Base-by-base conservation (phyloP, 2,888 invertebrate genomes). In the Chrysodeixis includens region DNA sequence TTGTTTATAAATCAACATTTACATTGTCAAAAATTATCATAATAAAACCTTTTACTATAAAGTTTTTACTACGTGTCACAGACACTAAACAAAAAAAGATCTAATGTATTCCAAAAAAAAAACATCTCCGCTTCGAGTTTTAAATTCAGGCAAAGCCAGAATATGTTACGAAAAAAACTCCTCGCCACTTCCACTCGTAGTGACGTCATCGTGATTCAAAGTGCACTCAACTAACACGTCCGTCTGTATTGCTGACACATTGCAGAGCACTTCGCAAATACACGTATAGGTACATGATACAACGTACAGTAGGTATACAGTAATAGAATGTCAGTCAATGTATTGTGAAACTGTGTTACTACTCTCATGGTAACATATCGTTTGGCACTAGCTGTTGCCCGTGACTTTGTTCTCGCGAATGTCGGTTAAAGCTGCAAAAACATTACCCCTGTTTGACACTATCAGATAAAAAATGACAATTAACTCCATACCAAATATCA, bases 171-270 rank as follows among this genome's bases (percentile, higher is more conserved):
- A 40, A 40, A 40, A 40, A 40, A 35, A n/a, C 6, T 40, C 6
- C 5, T 40, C 12, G 35, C 40, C 40, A 40, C 40, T 40, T 40
- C 40, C 40, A n/a, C 40, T 40, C 40, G 8, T 32, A 2, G 40
- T 40, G 40, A 40, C 40, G 40, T 35, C 35, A 35, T 14, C 35
- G 14, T 40, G n/a, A n/a, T 40, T 40, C 7, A 40, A 40, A 40
- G 40, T 40, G 40, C 40, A 40, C 40, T 40, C 40, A 40, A 40
- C 40, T 40, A 40, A 40, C 40, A 40, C 40, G 40, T 40, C 40
- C 40, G 40, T 14, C 40, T 40, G 40, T 40, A 6, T 40, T n/a
- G n/a, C n/a, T n/a, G n/a, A n/a, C n/a, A n/a, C n/a, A n/a, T 40
- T n/a, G 40, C n/a, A 40, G 40, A 40, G 40, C 40, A 40, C 40